These are phyloP conservation scores for Vesta saturnalis DNA, from an alignment of 2,888 invertebrate species.

Conservation along the genomic window DNA sequence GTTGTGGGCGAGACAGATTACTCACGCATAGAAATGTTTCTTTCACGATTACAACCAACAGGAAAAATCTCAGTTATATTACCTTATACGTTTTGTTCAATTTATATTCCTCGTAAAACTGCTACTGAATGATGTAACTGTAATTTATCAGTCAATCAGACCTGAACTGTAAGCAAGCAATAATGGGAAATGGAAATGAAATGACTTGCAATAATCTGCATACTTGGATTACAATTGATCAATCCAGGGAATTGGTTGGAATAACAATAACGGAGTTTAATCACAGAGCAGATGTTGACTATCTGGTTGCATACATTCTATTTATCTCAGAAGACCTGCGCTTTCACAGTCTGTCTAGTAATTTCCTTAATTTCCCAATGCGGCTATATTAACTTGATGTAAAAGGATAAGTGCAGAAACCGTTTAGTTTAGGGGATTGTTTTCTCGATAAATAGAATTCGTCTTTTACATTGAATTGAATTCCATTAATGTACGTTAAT, in stretches of 20 bases:
- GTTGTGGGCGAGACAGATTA: constrained; percentile 43
- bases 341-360: constrained; percentile 28
- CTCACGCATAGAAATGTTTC: constrained; percentile 39
- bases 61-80: constrained; percentile 8
- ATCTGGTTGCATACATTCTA: constrained; percentile 48
- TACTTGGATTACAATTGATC: constrained; percentile 43
- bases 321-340: constrained; percentile 42
- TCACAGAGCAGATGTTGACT: constrained; percentile 46
- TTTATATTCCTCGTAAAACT: constrained; percentile 1
- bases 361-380: constrained; percentile 39
- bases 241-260: constrained; percentile 40
- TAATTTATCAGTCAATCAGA: constrained; percentile 30
- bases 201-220: constrained; percentile 36
- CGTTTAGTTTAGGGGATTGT: constrained; percentile 24
- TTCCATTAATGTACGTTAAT: background rate
- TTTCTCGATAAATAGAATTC: constrained; percentile 26
- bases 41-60: constrained; percentile 24
- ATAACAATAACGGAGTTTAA: constrained; percentile 43
- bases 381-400: constrained; percentile 32
- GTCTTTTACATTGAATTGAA: constrained; percentile 4
- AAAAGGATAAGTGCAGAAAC: constrained; percentile 31
- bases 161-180: constrained; percentile 26
- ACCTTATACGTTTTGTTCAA: constrained; percentile 7
- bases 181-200: constrained; percentile 30
- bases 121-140: constrained; percentile 7